Evolutionary conservation across 2,113 vertebrate genomes (phyloP).

Genomic region (Lophotis ruficrista): DNA sequence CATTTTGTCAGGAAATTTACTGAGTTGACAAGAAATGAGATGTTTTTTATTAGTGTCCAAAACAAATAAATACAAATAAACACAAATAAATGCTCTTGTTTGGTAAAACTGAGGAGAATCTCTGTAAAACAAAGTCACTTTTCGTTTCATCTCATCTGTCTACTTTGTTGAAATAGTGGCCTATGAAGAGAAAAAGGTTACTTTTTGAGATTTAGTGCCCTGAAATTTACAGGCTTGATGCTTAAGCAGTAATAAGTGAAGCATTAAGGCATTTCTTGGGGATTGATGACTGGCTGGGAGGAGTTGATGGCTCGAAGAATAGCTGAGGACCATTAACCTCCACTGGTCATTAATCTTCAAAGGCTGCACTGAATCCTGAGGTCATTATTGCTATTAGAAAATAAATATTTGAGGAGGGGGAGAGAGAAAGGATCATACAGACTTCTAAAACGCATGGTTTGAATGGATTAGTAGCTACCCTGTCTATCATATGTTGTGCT

Average conservation of each 20-base stretch:
- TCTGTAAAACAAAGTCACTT: neutral
- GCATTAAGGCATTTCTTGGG: conserved; percentile 56
- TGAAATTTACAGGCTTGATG: conserved; percentile 43
- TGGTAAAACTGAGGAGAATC: neutral
- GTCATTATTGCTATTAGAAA: conserved; percentile 55
- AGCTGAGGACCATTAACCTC: conserved; percentile 65
- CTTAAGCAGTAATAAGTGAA: conserved; percentile 65
- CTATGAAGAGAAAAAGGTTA: conserved; percentile 43
- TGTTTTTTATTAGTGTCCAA: neutral
- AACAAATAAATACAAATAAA: neutral
- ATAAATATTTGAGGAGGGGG: conserved; percentile 62
- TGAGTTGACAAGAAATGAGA: neutral
- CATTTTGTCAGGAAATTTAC: neutral
- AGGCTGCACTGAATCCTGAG: conserved; percentile 36
- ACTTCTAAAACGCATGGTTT: neutral
- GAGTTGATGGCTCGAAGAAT: conserved; percentile 62
- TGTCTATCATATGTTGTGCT: neutral
- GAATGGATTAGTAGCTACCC: neutral
- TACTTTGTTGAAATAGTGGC: conserved; percentile 14
- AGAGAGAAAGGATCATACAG: neutral
- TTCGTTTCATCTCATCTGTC: neutral
- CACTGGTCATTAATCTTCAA: conserved; percentile 59
- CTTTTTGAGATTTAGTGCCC: conserved; percentile 52
- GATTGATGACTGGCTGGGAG: conserved; percentile 67
- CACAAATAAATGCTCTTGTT: neutral